Evolutionary conservation across 2,888 invertebrate species (phyloP).

Genomic region (Rapana venosa): DNA sequence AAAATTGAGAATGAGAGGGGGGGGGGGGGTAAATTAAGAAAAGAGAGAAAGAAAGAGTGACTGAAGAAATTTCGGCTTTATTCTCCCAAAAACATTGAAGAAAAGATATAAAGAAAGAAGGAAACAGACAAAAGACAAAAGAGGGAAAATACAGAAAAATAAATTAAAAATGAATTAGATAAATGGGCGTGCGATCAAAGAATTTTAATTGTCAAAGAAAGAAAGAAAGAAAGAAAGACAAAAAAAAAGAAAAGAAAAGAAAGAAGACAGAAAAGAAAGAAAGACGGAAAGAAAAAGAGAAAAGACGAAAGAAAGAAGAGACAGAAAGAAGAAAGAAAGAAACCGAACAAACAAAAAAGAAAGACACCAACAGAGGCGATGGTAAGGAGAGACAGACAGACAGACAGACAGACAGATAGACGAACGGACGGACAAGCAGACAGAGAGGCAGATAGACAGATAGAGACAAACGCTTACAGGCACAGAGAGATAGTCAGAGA

Average conservation of each 20-base stretch:
- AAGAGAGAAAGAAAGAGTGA: neutral
- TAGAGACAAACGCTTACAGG: no score
- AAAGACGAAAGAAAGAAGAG: neutral
- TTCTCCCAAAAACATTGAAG: no score
- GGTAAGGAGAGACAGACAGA: neutral
- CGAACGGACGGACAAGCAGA: no score
- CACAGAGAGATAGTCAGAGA: no score
- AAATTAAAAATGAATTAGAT: no score
- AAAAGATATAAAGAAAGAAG: no score
- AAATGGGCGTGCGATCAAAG: no score
- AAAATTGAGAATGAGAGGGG: neutral
- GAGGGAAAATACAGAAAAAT: no score
- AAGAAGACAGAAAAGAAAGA: no score
- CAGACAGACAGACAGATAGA: neutral
- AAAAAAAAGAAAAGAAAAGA: neutral
- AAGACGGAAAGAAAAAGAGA: neutral
- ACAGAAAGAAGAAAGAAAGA: neutral
- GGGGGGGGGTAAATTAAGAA: neutral
- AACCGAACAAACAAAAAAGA: neutral
- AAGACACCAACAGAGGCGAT: neutral
- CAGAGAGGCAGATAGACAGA: no score
- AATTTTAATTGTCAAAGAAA: neutral
- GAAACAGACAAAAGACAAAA: no score
- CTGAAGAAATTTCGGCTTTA: no score
- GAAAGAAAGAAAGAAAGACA: neutral